phyloP scores from a whole-genome alignment of 2,113 vertebrate genomes.

The mouse (Mus musculus) region GRCm39 chr4:74099501-74100000 shows the following conservation, averaged over 20 bases:
- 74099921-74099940: neutral
- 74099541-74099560: neutral
- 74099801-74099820: neutral
- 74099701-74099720: neutral
- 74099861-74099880: neutral
- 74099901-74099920: neutral
- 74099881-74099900: neutral
- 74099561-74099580: neutral
- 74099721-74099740: neutral
- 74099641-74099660: neutral
- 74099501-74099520: neutral
- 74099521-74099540: constrained; percentile 5
- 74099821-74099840: neutral
- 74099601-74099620: neutral
- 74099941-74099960: neutral
- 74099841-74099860: neutral
- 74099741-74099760: neutral
- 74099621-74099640: neutral
- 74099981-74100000: neutral
- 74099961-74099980: neutral
- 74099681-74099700: neutral
- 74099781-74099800: neutral
- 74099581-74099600: neutral
- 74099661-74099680: neutral
- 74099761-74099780: neutral